phyloP scores from a whole-genome alignment of 2,113 vertebrate genomes.

The Danionella cerebrum region DNA sequence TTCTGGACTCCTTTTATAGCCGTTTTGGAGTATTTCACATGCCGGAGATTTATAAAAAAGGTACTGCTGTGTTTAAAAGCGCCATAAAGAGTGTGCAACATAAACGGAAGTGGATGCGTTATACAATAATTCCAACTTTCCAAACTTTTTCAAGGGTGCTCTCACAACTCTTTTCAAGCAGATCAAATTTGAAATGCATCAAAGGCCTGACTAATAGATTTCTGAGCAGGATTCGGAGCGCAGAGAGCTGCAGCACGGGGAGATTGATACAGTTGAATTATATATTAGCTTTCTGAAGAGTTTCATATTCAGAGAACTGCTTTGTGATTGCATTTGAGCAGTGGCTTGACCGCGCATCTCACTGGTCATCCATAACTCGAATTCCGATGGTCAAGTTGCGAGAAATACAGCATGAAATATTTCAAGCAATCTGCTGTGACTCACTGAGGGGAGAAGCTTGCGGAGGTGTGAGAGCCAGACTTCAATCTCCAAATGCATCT shows the following conservation, averaged over 20 bases:
- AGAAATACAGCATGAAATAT: conserved; percentile 33
- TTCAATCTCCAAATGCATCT: conserved; percentile 20
- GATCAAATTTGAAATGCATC: conserved; percentile 40
- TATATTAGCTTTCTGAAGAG: conserved; percentile 36
- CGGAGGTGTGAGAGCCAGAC: neutral
- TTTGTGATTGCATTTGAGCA: conserved; percentile 36
- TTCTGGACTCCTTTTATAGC: neutral
- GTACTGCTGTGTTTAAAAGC: neutral
- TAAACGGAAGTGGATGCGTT: neutral
- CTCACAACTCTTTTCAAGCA: conserved; percentile 32
- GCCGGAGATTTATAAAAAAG: conserved; percentile 24
- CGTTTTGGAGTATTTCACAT: conserved; percentile 25
- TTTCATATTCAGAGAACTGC: conserved; percentile 36
- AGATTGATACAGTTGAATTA: conserved; percentile 43
- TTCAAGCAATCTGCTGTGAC: conserved; percentile 33
- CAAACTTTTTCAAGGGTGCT: conserved; percentile 25
- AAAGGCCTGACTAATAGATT: conserved; percentile 39
- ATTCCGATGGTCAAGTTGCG: conserved; percentile 20
- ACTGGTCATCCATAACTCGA: conserved; percentile 19
- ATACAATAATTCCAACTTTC: conserved; percentile 11
- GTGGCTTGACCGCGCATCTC: conserved; percentile 22
- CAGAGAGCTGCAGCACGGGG: conserved; percentile 18
- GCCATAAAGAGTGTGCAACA: neutral
- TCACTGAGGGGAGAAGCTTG: conserved; percentile 10
- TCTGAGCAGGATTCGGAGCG: conserved; percentile 33